Evolutionary conservation across 2,113 vertebrate genomes (phyloP).

Genomic region (Cromileptes altivelis): DNA sequence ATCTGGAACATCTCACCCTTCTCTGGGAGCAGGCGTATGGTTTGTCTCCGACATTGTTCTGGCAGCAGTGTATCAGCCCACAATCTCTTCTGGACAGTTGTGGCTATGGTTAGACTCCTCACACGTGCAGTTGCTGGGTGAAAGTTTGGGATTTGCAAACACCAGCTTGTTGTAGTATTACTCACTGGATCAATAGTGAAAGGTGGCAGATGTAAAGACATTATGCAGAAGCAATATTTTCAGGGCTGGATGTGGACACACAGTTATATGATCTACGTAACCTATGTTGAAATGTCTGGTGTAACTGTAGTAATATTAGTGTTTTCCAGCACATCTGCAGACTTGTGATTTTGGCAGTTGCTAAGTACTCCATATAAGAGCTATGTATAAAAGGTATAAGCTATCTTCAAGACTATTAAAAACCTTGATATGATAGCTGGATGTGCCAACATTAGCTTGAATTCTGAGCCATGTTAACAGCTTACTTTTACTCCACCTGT

Average conservation of each 20-base stretch:
- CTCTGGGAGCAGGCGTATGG: constrained; percentile 1
- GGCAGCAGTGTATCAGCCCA: not conserved
- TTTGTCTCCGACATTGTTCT: not conserved
- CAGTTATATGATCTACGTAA: not conserved
- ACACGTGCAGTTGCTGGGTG: not conserved
- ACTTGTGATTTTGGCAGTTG: not conserved
- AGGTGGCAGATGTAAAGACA: not conserved
- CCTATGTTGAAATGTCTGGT: not conserved
- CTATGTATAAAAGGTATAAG: not conserved
- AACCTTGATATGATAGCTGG: not conserved
- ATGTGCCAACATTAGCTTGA: not conserved
- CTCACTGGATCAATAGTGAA: not conserved
- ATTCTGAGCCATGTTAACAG: not conserved
- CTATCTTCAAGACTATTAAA: not conserved
- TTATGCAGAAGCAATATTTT: not conserved
- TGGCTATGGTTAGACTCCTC: not conserved
- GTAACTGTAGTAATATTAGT: not conserved
- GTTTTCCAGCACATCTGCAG: not conserved
- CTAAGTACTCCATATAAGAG: not conserved
- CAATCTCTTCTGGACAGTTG: not conserved
- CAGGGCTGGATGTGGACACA: not conserved
- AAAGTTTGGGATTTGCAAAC: not conserved
- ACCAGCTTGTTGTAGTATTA: not conserved
- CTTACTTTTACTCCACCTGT: not conserved
- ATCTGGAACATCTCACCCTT: constrained; percentile 16